These are phyloP conservation scores for Pluvialis apricaria DNA, from an alignment of 2,113 vertebrate species.

Conservation along the genomic window DNA sequence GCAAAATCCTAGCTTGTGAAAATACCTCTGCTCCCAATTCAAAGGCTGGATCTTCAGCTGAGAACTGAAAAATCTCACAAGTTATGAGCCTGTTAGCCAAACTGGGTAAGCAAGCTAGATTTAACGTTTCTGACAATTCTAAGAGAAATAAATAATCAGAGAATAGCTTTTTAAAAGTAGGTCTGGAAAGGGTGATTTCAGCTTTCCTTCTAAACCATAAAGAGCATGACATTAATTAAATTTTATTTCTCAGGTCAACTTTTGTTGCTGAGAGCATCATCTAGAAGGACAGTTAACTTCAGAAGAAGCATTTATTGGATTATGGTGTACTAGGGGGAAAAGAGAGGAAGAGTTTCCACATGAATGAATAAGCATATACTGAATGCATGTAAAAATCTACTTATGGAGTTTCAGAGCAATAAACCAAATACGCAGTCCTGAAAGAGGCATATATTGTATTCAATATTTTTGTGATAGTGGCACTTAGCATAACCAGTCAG, in stretches of 20 bases:
- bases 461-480: background rate
- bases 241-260: background rate
- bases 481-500: background rate
- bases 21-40: background rate
- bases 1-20: background rate
- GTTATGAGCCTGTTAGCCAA: background rate
- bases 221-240: background rate
- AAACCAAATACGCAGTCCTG: background rate
- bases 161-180: background rate
- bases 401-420: background rate
- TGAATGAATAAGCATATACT: background rate
- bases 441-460: background rate
- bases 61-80: background rate
- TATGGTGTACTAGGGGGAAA: background rate
- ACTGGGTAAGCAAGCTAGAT: background rate
- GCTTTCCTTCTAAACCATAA: background rate
- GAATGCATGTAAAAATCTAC: background rate
- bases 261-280: background rate
- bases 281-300: background rate
- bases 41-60: background rate
- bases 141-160: background rate
- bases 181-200: background rate
- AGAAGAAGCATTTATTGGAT: background rate
- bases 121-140: background rate
- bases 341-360: background rate